Percentiles rank a stretch among this genome's conserved stretches.
Evolutionary conservation across 2,888 invertebrate genomes (phyloP).

Genomic region (Ormyrus labotus): DNA sequence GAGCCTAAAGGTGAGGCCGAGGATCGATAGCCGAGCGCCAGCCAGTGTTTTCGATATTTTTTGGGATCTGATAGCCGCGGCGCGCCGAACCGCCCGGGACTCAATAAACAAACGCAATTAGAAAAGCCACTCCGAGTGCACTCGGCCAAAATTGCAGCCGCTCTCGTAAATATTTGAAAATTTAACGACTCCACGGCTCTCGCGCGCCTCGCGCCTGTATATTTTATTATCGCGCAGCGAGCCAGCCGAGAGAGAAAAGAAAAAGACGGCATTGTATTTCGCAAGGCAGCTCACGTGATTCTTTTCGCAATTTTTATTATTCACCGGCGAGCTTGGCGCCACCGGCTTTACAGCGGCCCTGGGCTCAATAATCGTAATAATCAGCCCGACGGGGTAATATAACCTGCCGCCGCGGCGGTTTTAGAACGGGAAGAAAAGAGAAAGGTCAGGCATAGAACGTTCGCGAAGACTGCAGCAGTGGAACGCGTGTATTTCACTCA

Average conservation of each 20-base stretch:
- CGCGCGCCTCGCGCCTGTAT: slow-evolving; percentile 9
- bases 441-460: slow-evolving; percentile 49
- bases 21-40: not conserved
- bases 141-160: slow-evolving; percentile 36
- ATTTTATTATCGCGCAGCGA: slow-evolving; percentile 36
- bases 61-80: slow-evolving; percentile 47
- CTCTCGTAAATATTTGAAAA: slow-evolving; percentile 52
- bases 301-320: slow-evolving; percentile 54
- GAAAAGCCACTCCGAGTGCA: not conserved
- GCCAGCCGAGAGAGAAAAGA: not conserved
- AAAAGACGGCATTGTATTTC: slow-evolving; percentile 45
- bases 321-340: slow-evolving; percentile 33
- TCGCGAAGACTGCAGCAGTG: slow-evolving; percentile 39
- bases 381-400: slow-evolving; percentile 61
- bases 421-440: slow-evolving; percentile 55
- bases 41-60: slow-evolving; percentile 25
- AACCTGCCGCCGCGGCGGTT: slow-evolving; percentile 44
- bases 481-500: too few relatives aligned
- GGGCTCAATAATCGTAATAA: slow-evolving; percentile 68
- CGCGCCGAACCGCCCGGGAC: too few relatives aligned
- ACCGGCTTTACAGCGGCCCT: slow-evolving; percentile 49
- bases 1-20: not conserved
- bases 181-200: slow-evolving; percentile 36
- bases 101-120: not conserved
- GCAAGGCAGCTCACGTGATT: slow-evolving; percentile 33